These are phyloP conservation scores for Lasioglossum calceatum DNA, from an alignment of 2,888 invertebrate genomes.

Conservation along the genomic window DNA sequence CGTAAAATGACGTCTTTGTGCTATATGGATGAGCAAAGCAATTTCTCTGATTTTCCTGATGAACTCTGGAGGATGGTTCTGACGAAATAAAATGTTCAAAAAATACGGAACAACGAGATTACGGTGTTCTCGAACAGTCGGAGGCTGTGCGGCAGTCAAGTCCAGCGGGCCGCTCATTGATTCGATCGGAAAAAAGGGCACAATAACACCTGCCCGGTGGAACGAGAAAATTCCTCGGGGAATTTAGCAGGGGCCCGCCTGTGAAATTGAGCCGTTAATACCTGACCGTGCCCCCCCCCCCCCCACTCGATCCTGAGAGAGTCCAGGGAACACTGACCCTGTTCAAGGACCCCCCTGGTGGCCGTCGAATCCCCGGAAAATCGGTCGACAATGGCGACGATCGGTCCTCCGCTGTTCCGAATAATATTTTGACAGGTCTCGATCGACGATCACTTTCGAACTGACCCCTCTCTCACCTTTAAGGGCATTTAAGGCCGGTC, in stretches of 20 bases:
- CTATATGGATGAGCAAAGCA: too few relatives aligned
- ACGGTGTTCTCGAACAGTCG: neutral
- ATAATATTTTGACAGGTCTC: constrained; percentile 80
- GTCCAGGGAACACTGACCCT: constrained; percentile 64
- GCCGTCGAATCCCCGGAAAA: constrained; percentile 63
- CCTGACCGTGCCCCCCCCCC: constrained; percentile 64
- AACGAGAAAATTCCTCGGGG: constrained; percentile 56
- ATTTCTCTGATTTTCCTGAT: too few relatives aligned
- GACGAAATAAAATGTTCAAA: too few relatives aligned
- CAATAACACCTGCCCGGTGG: constrained; percentile 63
- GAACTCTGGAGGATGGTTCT: too few relatives aligned
- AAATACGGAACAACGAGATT: neutral
- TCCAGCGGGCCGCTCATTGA: neutral
- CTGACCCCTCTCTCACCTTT: neutral
- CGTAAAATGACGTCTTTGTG: too few relatives aligned
- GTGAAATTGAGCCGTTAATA: constrained; percentile 83
- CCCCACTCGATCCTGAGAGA: constrained; percentile 43
- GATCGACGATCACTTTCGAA: constrained; percentile 36
- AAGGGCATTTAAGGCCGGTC: constrained; percentile 31
- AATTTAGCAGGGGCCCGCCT: constrained; percentile 62
- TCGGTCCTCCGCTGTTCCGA: constrained; percentile 4
- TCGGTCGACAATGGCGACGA: constrained; percentile 63
- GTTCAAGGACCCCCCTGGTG: constrained; percentile 69
- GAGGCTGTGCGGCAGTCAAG: neutral
- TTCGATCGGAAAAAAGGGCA: constrained; percentile 38